A percentile compares a stretch with the other conserved stretches of the same genome.
Conservation (phyloP, 1,140 invertebrate species). For the Lordiphosa stackelbergi region DNA sequence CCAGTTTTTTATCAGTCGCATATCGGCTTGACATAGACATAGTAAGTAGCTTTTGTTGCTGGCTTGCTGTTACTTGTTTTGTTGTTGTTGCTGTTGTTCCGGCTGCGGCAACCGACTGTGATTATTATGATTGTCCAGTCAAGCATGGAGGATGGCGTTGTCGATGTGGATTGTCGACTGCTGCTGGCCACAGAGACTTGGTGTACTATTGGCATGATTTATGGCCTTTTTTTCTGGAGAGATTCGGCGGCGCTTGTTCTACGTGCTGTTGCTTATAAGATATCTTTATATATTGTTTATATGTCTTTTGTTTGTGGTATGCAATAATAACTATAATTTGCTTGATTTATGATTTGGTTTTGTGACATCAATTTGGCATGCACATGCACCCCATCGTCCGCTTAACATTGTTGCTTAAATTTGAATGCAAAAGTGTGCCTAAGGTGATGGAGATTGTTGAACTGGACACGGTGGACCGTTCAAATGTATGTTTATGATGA, state of each 20-base stretch:
- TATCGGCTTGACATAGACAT: constrained; percentile 71
- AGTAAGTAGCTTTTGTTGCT: constrained; percentile 73
- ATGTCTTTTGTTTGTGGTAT: constrained; percentile 41
- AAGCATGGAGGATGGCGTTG: constrained; percentile 63
- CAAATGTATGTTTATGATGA: constrained; percentile 1
- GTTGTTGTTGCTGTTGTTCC: constrained; percentile 18
- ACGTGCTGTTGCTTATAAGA: constrained; percentile 40
- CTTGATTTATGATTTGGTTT: constrained; percentile 69
- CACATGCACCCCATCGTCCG: constrained; percentile 15
- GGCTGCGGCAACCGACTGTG: constrained; percentile 53
- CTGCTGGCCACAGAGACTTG: constrained; percentile 30
- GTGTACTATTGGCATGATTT: constrained; percentile 59
- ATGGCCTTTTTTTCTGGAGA: constrained; percentile 54
- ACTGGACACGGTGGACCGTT: background rate
- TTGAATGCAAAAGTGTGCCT: constrained; percentile 23
- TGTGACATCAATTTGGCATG: constrained; percentile 71
- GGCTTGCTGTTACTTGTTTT: constrained; percentile 51
- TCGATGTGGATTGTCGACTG: constrained; percentile 24
- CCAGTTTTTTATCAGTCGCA: constrained; percentile 71
- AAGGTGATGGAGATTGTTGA: constrained; percentile 31
- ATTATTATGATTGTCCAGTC: constrained; percentile 74
- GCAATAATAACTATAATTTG: constrained; percentile 72
- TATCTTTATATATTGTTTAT: constrained; percentile 40
- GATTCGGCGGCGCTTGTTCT: constrained; percentile 60
- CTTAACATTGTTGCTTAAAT: constrained; percentile 6